Conservation (phyloP, 1,140 invertebrate species). For the Calycopis cecrops region DNA sequence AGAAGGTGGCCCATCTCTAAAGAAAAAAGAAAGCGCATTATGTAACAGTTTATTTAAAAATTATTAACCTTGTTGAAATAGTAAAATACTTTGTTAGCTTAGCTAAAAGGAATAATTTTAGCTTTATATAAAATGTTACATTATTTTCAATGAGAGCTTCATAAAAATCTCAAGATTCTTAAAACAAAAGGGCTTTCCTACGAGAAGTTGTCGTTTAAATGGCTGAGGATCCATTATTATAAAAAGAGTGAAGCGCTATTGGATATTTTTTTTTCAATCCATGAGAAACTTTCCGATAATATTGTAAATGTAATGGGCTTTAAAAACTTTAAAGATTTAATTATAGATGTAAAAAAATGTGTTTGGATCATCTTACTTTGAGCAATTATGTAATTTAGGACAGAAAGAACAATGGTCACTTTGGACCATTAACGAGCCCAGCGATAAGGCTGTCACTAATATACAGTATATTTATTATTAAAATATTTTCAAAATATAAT, state of each 20-base stretch:
- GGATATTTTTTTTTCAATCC: neutral
- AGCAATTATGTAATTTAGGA: too few relatives aligned
- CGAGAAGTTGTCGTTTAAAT: neutral
- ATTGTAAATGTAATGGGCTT: neutral
- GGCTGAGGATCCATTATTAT: neutral
- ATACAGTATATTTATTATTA: too few relatives aligned
- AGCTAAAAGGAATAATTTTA: neutral
- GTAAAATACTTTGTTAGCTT: neutral
- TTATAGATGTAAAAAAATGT: too few relatives aligned
- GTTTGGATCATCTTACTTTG: too few relatives aligned
- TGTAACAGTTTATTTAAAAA: too few relatives aligned
- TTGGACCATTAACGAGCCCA: too few relatives aligned
- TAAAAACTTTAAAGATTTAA: too few relatives aligned
- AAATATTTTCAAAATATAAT: too few relatives aligned
- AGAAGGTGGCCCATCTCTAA: too few relatives aligned
- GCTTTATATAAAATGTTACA: neutral
- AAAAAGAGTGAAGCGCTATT: neutral
- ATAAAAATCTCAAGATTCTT: neutral
- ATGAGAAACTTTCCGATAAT: conserved; percentile 1
- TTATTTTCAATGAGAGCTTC: neutral
- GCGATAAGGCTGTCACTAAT: too few relatives aligned
- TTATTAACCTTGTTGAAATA: neutral
- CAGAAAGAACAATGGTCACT: too few relatives aligned
- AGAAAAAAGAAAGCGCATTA: too few relatives aligned
- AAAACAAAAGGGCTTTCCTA: neutral